phyloP scores from a whole-genome alignment of 92 coral and sea anemone species.

The Micromussa lordhowensis region DNA sequence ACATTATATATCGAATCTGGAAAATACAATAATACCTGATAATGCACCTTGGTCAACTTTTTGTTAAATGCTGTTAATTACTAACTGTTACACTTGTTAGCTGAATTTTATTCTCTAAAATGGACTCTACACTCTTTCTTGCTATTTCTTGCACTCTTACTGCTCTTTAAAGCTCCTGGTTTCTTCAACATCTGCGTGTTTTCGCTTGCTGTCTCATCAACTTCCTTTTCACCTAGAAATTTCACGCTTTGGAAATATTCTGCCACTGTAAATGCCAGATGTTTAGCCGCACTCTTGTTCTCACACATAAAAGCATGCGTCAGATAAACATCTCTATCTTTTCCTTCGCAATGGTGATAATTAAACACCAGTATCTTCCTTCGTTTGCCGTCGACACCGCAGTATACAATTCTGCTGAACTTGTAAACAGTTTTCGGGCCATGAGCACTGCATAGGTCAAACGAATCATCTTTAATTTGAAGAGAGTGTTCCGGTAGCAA shows the following conservation, averaged over 20 bases:
- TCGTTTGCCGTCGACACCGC: conserved; percentile 85
- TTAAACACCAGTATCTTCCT: conserved; percentile 78
- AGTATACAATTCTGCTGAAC: conserved; percentile 72
- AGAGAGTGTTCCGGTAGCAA: conserved; percentile 56
- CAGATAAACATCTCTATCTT: conserved; percentile 52
- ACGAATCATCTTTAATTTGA: conserved; percentile 51
- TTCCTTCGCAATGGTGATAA: conserved; percentile 58
- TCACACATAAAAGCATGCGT: conserved; percentile 80
- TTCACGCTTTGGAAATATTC: conserved; percentile 40
- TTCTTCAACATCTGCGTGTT: not conserved
- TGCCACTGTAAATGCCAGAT: conserved; percentile 61
- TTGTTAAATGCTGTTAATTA: too few relatives aligned
- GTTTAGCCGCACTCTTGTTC: conserved; percentile 58
- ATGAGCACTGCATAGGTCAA: conserved; percentile 25
- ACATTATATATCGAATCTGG: too few relatives aligned
- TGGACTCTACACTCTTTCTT: not conserved
- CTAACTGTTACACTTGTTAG: not conserved
- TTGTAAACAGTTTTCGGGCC: conserved; percentile 39
- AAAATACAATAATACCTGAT: too few relatives aligned
- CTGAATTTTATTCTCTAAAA: not conserved
- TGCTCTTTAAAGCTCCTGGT: not conserved
- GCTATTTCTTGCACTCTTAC: not conserved
- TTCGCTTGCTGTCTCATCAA: not conserved
- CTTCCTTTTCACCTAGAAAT: not conserved
- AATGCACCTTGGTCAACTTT: too few relatives aligned